phyloP scores from a whole-genome alignment of 2,113 vertebrate genomes.

The Psophia crepitans region DNA sequence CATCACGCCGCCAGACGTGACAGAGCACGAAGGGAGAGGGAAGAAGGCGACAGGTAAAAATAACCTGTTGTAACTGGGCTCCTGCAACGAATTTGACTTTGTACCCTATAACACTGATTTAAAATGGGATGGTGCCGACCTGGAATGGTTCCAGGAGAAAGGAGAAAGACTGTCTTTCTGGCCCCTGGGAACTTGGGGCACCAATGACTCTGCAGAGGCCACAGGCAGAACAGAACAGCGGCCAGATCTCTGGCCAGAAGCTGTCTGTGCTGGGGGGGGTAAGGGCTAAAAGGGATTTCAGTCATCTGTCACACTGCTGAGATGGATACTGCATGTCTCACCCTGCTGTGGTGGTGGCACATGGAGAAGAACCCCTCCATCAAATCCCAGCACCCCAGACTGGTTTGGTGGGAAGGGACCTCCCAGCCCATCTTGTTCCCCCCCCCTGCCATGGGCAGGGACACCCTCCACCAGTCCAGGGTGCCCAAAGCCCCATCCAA shows the following conservation, averaged over 20 bases:
- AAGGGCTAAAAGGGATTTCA: not conserved
- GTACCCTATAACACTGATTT: not conserved
- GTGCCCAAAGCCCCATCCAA: no score
- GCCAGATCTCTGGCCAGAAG: not conserved
- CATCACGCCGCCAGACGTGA: rapidly evolving
- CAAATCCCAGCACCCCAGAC: no score
- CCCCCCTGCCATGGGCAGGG: no score
- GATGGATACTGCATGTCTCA: rapidly evolving
- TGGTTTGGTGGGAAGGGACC: no score
- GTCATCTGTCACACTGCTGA: not conserved
- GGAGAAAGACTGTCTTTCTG: not conserved
- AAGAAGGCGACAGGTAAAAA: not conserved
- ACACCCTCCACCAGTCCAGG: no score
- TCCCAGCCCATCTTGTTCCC: no score
- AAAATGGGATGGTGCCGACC: not conserved
- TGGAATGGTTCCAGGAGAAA: not conserved
- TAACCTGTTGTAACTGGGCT: not conserved
- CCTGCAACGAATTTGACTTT: not conserved
- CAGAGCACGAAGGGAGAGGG: not conserved
- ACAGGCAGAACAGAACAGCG: not conserved
- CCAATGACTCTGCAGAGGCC: no score
- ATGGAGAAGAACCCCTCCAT: not conserved
- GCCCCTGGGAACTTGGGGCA: not conserved
- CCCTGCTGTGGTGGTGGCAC: not conserved
- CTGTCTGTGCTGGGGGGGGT: not conserved